Conservation (phyloP, 2,888 invertebrate species). For the Acheta domesticus region DNA sequence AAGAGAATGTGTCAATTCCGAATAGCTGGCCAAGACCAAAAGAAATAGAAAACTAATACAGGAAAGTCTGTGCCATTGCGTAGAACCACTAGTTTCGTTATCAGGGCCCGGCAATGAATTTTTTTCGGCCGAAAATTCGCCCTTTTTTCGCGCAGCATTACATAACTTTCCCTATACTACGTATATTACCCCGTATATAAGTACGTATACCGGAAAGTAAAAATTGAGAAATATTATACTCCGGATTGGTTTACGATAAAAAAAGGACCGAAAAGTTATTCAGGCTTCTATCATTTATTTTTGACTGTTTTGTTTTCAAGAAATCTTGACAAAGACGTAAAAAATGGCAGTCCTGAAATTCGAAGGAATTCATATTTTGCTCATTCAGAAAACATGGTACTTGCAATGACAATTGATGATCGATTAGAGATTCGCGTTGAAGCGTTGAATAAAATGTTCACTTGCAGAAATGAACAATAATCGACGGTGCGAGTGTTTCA, state of each 20-base stretch:
- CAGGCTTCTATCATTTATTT: conserved; percentile 35
- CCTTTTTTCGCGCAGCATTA: no score
- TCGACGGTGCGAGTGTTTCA: background rate
- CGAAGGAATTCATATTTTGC: conserved; percentile 40
- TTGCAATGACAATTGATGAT: conserved; percentile 35
- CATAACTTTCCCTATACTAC: no score
- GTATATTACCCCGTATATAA: no score
- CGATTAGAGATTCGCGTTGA: background rate
- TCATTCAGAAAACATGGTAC: conserved; percentile 41
- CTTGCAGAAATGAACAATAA: background rate
- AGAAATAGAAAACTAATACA: no score
- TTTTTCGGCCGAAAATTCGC: no score
- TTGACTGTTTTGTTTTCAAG: conserved; percentile 32
- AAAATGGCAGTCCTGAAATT: conserved; percentile 38
- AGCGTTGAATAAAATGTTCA: background rate
- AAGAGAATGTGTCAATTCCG: no score
- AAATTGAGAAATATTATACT: conserved; percentile 37
- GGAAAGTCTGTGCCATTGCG: no score
- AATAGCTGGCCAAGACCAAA: no score
- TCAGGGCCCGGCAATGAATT: no score
- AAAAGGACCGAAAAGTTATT: conserved; percentile 30
- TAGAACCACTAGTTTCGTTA: no score
- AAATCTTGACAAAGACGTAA: conserved; percentile 28
- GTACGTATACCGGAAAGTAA: no score
- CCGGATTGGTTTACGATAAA: conserved; percentile 38